These are phyloP conservation scores for Actenoides hombroni DNA, from an alignment of 2,113 vertebrate genomes.

Conservation along the genomic window DNA sequence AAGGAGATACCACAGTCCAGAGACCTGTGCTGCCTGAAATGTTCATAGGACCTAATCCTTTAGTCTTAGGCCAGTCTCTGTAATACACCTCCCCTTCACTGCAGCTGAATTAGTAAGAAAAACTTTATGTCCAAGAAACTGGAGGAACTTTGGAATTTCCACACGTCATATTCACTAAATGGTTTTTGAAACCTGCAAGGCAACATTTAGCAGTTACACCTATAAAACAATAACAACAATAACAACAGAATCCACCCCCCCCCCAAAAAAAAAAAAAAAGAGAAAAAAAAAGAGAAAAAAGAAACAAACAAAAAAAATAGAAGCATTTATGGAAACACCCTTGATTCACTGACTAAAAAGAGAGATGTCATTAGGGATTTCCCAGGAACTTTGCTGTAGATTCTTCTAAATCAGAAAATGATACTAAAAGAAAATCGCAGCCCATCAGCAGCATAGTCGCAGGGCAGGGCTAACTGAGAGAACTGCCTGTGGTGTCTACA, in stretches of 20 bases:
- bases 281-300: neutral
- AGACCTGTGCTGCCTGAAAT: neutral
- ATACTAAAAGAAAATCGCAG: constrained; percentile 39
- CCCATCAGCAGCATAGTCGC: neutral
- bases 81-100: neutral
- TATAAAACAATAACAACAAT: neutral
- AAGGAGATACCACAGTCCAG: neutral
- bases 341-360: neutral
- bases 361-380: neutral
- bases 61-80: neutral
- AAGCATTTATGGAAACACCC: neutral
- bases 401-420: constrained; percentile 36
- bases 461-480: constrained; percentile 27
- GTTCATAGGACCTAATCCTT: neutral
- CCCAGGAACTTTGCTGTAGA: neutral
- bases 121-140: neutral
- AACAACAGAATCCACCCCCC: too few relatives aligned
- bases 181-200: neutral
- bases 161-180: neutral
- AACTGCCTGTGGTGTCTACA: constrained; percentile 24
- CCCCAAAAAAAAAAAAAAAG: neutral
- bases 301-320: neutral
- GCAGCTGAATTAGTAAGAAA: neutral
- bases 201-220: neutral
- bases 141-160: neutral